Base-by-base conservation (phyloP, 2,113 vertebrate genomes). In the Lophotis ruficrista region DNA sequence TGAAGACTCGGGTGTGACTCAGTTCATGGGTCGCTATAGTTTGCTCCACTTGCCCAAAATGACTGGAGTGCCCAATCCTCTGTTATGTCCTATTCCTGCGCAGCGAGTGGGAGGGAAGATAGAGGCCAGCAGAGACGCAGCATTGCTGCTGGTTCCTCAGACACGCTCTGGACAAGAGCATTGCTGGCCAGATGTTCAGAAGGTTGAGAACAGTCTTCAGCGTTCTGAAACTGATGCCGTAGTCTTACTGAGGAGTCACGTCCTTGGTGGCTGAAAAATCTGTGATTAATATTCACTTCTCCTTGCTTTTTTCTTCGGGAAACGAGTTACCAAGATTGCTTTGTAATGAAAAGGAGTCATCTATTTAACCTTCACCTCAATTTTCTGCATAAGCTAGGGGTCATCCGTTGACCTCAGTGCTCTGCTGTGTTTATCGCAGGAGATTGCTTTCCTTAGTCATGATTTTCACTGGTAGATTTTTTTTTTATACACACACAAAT, bases 81-180 rank as follows among this genome's bases (percentile, higher is more conserved):
- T 57, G 10, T 12, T 47, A 10, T 2, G 3, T 48, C 35, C 53
- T 56, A 2, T 56, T 66, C 25, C 58, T 18, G 7, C 15, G 58
- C 5, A 2, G 62, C 23, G 37, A 38, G 62, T 11, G 69, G 51
- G 47, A 71, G 69, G 27, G 33, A 14, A 73, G 30, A 4, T 4
- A 4, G 30, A 47, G 56, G 31, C 56, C n/a, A 31, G 38, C 24
- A 58, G 61, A 37, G 48, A 38, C 25, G 4, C 3, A 4, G n/a
- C 48, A 4, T 43, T 64, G 68, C 50, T 83, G 50, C 38, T 24
- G 31, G 14, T 35, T 51, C 60, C 37, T 57, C n/a, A 12, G n/a
- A 3, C 1, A 6, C 18, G 1, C 13, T 16, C 30, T 38, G 21
- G 54, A 12, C 38, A 21, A 12, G 18, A n/a, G 35, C 48, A 3